Conservation (phyloP, 2,113 vertebrate genomes). For the Leptobrachium ailaonicum region DNA sequence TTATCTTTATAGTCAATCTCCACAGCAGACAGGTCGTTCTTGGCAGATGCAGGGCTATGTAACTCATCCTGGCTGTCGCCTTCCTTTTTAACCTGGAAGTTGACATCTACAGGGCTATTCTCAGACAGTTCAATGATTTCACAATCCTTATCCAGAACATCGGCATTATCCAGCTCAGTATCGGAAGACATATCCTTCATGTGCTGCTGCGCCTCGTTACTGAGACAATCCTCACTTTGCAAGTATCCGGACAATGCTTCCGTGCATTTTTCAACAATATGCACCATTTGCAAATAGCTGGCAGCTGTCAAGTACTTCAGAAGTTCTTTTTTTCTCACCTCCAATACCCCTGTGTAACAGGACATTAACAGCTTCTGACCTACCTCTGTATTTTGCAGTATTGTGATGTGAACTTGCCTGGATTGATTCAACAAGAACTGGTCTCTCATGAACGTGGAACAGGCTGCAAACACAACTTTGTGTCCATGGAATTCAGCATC, state of each 20-base stretch:
- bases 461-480: constrained; percentile 79
- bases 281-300: constrained; percentile 81
- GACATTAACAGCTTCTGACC: constrained; percentile 75
- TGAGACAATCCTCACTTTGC: constrained; percentile 69
- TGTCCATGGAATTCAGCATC: constrained; percentile 80
- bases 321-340: constrained; percentile 77
- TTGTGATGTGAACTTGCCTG: constrained; percentile 72
- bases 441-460: constrained; percentile 79
- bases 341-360: constrained; percentile 77
- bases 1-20: constrained; percentile 73
- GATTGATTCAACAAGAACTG: constrained; percentile 80
- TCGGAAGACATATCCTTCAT: constrained; percentile 58
- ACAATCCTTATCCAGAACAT: constrained; percentile 65
- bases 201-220: constrained; percentile 58
- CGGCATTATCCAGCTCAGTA: constrained; percentile 46
- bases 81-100: constrained; percentile 67
- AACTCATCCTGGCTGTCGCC: constrained; percentile 47
- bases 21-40: constrained; percentile 61
- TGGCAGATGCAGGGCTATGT: constrained; percentile 56
- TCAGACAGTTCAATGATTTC: constrained; percentile 78
- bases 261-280: constrained; percentile 80
- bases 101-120: constrained; percentile 61
- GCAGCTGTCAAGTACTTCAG: constrained; percentile 78
- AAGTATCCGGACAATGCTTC: constrained; percentile 76
- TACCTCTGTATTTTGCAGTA: constrained; percentile 78